phyloP scores from a whole-genome alignment of 2,888 invertebrate species.

The Ceriagrion tenellum region DNA sequence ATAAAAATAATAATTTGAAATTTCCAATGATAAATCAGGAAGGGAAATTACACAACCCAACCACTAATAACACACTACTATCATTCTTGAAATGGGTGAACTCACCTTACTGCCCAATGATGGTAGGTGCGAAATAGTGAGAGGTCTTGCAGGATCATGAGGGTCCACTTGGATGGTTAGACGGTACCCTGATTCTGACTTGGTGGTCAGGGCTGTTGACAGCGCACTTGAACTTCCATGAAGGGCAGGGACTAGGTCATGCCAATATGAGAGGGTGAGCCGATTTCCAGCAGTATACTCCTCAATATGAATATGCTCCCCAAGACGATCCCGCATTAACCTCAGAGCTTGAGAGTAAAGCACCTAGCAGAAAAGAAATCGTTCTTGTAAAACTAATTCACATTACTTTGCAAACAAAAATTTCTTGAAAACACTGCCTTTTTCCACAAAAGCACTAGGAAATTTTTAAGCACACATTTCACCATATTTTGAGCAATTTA shows the following conservation, averaged over 20 bases:
- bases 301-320: conserved; percentile 93
- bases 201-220: neutral
- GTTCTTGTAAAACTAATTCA: neutral
- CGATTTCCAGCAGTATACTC: conserved; percentile 94
- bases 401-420: neutral
- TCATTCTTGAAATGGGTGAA: conserved; percentile 72
- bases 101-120: conserved; percentile 84
- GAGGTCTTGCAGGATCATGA: conserved; percentile 87
- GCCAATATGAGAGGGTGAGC: conserved; percentile 97
- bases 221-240: neutral
- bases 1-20: neutral
- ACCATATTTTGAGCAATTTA: neutral
- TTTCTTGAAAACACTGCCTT: neutral
- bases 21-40: no score
- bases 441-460: no score
- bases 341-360: conserved; percentile 93
- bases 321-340: conserved; percentile 91
- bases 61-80: neutral
- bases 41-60: no score
- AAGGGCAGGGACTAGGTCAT: conserved; percentile 78
- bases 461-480: neutral
- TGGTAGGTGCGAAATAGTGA: conserved; percentile 86
- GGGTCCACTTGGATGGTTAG: conserved; percentile 93
- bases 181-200: conserved; percentile 80
- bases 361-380: conserved; percentile 76